Evolutionary conservation across 1,140 invertebrate species (phyloP).

Genomic region (Aradophagus sp.): DNA sequence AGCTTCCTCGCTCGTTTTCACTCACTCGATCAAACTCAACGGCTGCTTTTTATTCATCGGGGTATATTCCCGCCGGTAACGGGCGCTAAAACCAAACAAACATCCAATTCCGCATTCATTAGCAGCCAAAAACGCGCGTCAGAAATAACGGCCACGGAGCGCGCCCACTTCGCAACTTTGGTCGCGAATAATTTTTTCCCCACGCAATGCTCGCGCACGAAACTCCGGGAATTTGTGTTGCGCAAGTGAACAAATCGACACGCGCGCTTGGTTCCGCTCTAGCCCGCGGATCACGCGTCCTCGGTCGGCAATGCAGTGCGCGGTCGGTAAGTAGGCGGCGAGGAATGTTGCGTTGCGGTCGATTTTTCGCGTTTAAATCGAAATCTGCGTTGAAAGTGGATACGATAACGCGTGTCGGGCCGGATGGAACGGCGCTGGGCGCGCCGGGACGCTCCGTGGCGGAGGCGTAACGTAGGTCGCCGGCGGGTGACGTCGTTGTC

Average conservation of each 20-base stretch:
- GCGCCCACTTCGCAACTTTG: conserved; percentile 18
- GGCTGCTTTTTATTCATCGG: conserved; percentile 1
- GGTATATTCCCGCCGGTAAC: conserved; percentile 1
- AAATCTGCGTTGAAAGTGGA: conserved; percentile 18
- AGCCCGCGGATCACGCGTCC: too few relatives aligned
- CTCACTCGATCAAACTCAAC: conserved; percentile 17
- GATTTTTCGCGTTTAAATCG: too few relatives aligned
- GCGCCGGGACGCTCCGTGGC: neutral
- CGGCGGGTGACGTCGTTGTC: conserved; percentile 35
- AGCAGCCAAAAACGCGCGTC: too few relatives aligned
- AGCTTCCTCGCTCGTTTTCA: conserved; percentile 22
- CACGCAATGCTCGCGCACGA: neutral
- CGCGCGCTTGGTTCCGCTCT: neutral
- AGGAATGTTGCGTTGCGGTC: too few relatives aligned
- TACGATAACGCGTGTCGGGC: conserved; percentile 27
- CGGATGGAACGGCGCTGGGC: conserved; percentile 34
- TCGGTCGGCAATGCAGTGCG: neutral
- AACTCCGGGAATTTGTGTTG: neutral
- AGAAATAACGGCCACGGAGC: too few relatives aligned
- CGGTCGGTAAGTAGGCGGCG: too few relatives aligned
- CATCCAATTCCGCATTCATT: too few relatives aligned
- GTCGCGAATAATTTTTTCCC: neutral
- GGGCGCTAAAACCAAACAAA: too few relatives aligned
- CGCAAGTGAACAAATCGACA: conserved; percentile 1
- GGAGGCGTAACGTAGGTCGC: conserved; percentile 40